Evolutionary conservation across 2,888 invertebrate species (phyloP), one percentile per base, ranked within the genome.

Genomic region (Euzetes globulus): DNA sequence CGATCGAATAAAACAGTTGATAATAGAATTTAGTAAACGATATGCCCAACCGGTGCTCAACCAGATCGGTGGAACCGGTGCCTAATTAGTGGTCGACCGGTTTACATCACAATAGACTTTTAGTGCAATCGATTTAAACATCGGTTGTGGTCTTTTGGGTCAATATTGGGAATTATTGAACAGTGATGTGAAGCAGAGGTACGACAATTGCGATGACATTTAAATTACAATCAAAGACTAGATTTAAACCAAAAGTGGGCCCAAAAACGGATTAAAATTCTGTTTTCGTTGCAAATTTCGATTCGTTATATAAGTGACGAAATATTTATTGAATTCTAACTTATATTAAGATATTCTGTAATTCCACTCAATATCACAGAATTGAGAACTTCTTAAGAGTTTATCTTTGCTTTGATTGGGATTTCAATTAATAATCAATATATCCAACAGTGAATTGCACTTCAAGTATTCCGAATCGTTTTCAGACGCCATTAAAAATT

Each of bases 211-310:
- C 19, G 41, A 13, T 70, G 19, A 70, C 37, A 17, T 60, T 41
- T 41, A 41, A 13, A 41, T 41, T 41, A 41, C 41, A 25, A 70
- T 27, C 45, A 13, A 45, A 70, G 70, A 70, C 70, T 70, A 70
- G 70, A 70, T 47, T 70, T 25, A 17, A 70, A 19, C 41, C 22
- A 70, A 70, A 37, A 70, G 25, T 70, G 47, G 19, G 13, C 47
- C 47, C 27, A 45, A 37, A 17, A 68, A 37, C 11, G 22, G 6
- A 68, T 41, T 11, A 45, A 68, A 68, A 9, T 68, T 22, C 27
- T 13, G 15, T 45, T 70, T 70, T 70, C 70, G 70, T 70, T 70
- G 70, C 70, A 27, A 70, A 17, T 70, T 70, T 70, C 47, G 70
- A 41, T 70, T 47, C 45, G 3, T 27, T 19, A 63, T 41, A 63